Base-by-base conservation (phyloP, 2,797 vertebrate genomes). In the Myotis myotis region DNA sequence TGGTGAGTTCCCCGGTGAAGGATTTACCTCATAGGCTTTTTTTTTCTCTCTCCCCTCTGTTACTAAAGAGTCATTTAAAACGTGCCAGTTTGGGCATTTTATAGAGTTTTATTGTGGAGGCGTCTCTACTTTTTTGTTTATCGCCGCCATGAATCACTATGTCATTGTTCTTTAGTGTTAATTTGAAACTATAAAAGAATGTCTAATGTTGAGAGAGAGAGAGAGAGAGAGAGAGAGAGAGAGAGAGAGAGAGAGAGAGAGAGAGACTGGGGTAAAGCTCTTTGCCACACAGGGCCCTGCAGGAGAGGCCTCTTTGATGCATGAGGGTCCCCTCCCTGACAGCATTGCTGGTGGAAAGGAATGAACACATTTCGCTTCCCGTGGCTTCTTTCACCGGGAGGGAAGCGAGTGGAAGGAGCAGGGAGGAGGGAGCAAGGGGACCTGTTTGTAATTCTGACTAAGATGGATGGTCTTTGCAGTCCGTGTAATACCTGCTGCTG, bases 1-100 rank as follows among this genome's bases (percentile, higher is more conserved):
- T 98, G 97, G 98, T 97, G 98, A 98, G 97, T 98, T 98, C 97
- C 97, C 97, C 93, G 91, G 97, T 98, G 98, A 98, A 98, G 98
- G 98, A 97, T 98, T 98, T 98, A 97, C 98, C 98, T 98, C 98
- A 96, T 98, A 98, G 94, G 97, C 96, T 96, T 97, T 96, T 97
- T 95, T 95, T 97, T 97, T 97, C 96, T 23, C 96, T 23, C 89
- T 91, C 88, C 71, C 71, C 76, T 97, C 95, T 51, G 96, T 98
- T 97, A 98, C 98, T 97, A 97, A 98, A 98, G 97, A 97, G 96
- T 90, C 96, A 96, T 98, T 98, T 97, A 97, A 97, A 98, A 98
- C 83, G 79, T 97, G 92, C 97, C 95, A 95, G 90, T 97, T 96
- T 84, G 0, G 97, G 96, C 96, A 79, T 97, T 98, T 98, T 97